These are phyloP conservation scores for Mormyrus iriodes DNA, from an alignment of 2,113 vertebrate species.

Conservation along the genomic window DNA sequence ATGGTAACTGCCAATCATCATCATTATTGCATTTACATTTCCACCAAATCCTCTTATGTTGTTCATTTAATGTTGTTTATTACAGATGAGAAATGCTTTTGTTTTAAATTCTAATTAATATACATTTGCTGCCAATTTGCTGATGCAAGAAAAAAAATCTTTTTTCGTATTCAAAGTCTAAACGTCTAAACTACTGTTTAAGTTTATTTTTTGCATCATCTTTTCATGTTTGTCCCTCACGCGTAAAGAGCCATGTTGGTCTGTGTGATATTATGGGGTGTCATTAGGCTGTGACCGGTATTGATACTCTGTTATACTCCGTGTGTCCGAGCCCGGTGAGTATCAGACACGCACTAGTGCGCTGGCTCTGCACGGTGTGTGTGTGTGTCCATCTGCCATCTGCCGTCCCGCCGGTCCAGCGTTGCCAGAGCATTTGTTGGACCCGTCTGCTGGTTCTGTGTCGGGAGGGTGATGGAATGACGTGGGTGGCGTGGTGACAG, in stretches of 20 bases:
- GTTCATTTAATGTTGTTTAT: neutral
- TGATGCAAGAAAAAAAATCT: neutral
- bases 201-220: neutral
- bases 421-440: neutral
- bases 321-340: neutral
- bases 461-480: neutral
- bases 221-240: neutral
- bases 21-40: neutral
- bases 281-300: neutral
- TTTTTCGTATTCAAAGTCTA: neutral
- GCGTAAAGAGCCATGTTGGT: neutral
- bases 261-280: neutral
- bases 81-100: neutral
- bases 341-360: neutral
- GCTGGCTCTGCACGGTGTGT: neutral
- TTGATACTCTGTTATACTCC: neutral
- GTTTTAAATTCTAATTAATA: neutral
- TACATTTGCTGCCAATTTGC: neutral
- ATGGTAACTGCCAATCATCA: slow-evolving; percentile 70
- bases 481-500: neutral
- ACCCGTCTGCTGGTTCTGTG: neutral
- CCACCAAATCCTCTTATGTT: neutral
- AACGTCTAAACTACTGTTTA: neutral
- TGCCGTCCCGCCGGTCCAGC: neutral
- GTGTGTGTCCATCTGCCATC: neutral